Evolutionary conservation across 2,113 vertebrate genomes (phyloP), one percentile per base, ranked within the genome.

Genomic region (Tretioscincus oriximinensis): DNA sequence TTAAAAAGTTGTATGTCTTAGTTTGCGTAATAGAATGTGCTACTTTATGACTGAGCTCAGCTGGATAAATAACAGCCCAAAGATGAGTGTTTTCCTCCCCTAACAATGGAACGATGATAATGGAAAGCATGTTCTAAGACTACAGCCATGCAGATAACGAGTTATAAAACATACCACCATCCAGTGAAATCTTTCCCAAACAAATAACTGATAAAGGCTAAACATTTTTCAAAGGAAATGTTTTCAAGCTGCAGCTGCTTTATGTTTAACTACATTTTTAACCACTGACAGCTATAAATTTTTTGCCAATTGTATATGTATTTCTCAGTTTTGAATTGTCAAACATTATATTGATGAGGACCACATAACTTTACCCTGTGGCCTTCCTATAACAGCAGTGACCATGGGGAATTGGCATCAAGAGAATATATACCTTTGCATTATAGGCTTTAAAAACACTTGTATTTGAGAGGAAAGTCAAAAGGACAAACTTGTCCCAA

Each of bases 191-290:
- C 87, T 89, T 93, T 90, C 85, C 82, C 74, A 92, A 92, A 88
- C 81, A 86, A 83, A 81, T 87, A 89, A 77, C 74, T 83, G 91
- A 91, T 91, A 93, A 91, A 86, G 91, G 74, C 73, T 72, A 87
- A 89, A 76, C 80, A 91, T 93, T 93, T 94, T 93, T 93, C 85
- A 93, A 79, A 85, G n/a, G 82, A 81, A 87, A 71, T 0, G 21
- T 89, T 91, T 93, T 81, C 84, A 86, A 84, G 66, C 64, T 83
- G 79, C 72, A 86, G 47, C 61, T 87, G 70, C 24, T 90, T 93
- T 87, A 63, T 77, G 71, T 75, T 87, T 87, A 81, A 18, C 69
- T 77, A 81, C 84, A 69, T 89, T 74, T 28, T 26, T 60, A 51
- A 3, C 72, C 84, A 81, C 90, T 60, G 31, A 83, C 22, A 83